Percentiles rank a stretch among this genome's conserved stretches.
These are phyloP conservation scores for Chloroclystis v-ata DNA, from an alignment of 2,888 invertebrate species.

Conservation along the genomic window DNA sequence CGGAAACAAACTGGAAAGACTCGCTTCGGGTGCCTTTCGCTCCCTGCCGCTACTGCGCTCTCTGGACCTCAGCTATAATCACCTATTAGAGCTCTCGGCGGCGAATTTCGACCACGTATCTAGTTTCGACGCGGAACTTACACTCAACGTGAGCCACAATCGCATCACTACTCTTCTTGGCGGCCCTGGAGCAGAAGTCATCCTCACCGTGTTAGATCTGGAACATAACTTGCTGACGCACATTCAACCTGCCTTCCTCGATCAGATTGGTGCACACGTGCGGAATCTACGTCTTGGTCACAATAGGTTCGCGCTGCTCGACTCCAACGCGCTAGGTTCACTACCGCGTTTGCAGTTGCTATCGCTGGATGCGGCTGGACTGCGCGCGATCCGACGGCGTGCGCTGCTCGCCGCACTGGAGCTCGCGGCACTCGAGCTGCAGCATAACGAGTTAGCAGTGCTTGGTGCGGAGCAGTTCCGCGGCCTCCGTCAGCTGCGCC, in stretches of 20 bases:
- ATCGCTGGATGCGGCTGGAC: slow-evolving; percentile 81
- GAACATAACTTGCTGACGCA: slow-evolving; percentile 80
- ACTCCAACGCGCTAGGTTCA: slow-evolving; percentile 57
- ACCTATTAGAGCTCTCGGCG: slow-evolving; percentile 80
- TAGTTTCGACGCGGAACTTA: slow-evolving; percentile 76
- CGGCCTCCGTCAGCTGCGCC: slow-evolving; percentile 81
- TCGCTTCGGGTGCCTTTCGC: slow-evolving; percentile 83
- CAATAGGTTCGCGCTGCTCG: slow-evolving; percentile 68
- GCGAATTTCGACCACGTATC: slow-evolving; percentile 81
- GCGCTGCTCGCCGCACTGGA: slow-evolving; percentile 78
- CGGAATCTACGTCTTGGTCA: slow-evolving; percentile 73
- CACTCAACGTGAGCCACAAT: slow-evolving; percentile 85
- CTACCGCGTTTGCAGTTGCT: slow-evolving; percentile 54
- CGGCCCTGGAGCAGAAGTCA: slow-evolving; percentile 42
- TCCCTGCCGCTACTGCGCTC: slow-evolving; percentile 83
- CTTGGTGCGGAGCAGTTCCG: slow-evolving; percentile 51
- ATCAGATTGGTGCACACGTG: slow-evolving; percentile 47
- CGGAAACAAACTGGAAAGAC: slow-evolving; percentile 82
- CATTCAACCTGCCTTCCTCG: slow-evolving; percentile 78
- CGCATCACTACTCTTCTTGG: slow-evolving; percentile 59
- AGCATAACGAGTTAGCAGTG: slow-evolving; percentile 42
- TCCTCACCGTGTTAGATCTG: slow-evolving; percentile 81
- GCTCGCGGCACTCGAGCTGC: slow-evolving; percentile 49
- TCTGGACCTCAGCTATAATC: slow-evolving; percentile 86
- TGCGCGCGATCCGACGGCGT: slow-evolving; percentile 81